These are phyloP conservation scores for Didymodactylos carnosus DNA, from an alignment of 2,888 invertebrate species.

Conservation along the genomic window DNA sequence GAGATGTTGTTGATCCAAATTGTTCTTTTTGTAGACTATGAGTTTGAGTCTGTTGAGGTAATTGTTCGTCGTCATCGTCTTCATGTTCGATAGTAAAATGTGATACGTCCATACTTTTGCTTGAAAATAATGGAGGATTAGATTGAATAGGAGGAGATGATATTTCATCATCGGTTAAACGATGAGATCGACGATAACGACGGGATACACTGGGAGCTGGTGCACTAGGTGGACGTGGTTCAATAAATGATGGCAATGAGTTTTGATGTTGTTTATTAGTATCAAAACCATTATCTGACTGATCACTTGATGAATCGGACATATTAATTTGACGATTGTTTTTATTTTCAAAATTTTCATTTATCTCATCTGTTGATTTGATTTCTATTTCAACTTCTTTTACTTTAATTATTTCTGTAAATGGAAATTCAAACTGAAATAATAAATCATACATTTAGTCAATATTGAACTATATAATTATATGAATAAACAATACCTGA, in stretches of 20 bases:
- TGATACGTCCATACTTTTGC: background rate
- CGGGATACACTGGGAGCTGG: background rate
- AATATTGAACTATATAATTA: no score
- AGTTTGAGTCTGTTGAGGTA: background rate
- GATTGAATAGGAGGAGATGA: no score
- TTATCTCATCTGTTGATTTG: background rate
- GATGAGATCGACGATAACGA: background rate
- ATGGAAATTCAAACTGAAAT: background rate
- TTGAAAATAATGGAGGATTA: no score
- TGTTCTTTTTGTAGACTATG: background rate
- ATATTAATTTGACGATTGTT: background rate
- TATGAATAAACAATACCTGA: conserved; percentile 19
- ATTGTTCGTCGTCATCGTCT: background rate
- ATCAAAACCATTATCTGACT: background rate
- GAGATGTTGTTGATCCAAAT: background rate
- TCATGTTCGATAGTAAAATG: no score
- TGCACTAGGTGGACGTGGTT: background rate
- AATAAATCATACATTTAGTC: no score
- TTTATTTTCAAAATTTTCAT: background rate
- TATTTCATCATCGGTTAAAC: background rate
- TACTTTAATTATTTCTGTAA: background rate
- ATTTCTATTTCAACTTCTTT: background rate
- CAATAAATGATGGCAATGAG: no score
- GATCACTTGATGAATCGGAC: background rate
- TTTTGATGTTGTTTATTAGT: background rate